A percentile compares a stretch with the other conserved stretches of the same genome.
Conservation (phyloP, 2,888 invertebrate genomes). For the Erebia palarica region DNA sequence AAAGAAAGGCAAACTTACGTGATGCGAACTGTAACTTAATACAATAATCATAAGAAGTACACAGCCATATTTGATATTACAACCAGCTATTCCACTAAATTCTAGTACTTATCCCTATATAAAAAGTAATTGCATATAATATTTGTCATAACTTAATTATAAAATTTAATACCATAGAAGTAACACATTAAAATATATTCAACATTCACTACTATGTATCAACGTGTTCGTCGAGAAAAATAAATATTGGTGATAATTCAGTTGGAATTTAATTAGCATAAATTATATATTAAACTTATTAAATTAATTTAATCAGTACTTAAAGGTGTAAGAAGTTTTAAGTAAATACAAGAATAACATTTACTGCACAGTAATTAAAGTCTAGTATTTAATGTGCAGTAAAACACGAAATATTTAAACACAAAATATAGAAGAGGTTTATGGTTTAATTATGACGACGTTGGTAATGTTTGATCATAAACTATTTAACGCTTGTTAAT, state of each 20-base stretch:
- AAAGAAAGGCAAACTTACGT: too few relatives aligned
- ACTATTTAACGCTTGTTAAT: background rate
- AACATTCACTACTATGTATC: background rate
- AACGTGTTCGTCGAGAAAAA: background rate
- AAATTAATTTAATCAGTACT: background rate
- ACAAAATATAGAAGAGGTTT: background rate
- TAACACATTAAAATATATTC: constrained; percentile 20
- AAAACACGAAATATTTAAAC: background rate
- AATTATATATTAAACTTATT: background rate
- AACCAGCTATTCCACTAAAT: constrained; percentile 28
- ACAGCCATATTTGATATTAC: constrained; percentile 72
- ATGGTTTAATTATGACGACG: background rate
- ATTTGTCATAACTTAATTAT: constrained; percentile 19
- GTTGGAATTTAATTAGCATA: background rate
- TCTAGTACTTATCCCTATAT: background rate
- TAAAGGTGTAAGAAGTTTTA: too few relatives aligned
- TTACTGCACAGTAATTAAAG: background rate
- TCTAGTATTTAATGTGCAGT: background rate
- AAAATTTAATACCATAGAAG: constrained; percentile 28
- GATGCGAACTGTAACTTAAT: constrained; percentile 43
- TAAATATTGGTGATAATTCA: constrained; percentile 2
- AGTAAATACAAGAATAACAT: too few relatives aligned
- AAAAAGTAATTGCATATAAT: background rate
- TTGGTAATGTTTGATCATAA: background rate
- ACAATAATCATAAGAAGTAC: constrained; percentile 72